Evolutionary conservation across 1,140 invertebrate species (phyloP).

Genomic region (Maniola jurtina): DNA sequence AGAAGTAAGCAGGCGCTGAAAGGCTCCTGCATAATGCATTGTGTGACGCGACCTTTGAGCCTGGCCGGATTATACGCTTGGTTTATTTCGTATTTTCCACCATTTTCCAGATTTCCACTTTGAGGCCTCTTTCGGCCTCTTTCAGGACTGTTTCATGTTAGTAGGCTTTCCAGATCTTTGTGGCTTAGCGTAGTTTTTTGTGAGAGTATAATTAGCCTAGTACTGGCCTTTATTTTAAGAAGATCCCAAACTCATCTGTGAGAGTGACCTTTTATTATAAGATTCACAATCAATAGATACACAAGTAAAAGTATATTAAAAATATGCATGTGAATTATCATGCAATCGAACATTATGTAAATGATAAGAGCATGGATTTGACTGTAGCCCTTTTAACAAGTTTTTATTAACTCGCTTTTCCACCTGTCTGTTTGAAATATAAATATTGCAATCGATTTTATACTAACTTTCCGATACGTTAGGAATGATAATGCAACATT

Average conservation of each 20-base stretch:
- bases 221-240: background rate
- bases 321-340: too few relatives aligned
- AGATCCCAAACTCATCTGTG: background rate
- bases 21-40: slow-evolving; percentile 10
- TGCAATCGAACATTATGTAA: too few relatives aligned
- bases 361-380: too few relatives aligned
- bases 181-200: background rate
- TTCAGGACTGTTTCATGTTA: slow-evolving; percentile 6
- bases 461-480: too few relatives aligned
- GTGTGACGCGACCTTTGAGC: slow-evolving; percentile 9
- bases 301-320: too few relatives aligned
- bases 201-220: background rate
- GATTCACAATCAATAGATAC: too few relatives aligned
- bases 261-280: too few relatives aligned
- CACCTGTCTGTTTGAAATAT: too few relatives aligned
- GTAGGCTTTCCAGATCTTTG: slow-evolving; percentile 9
- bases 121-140: slow-evolving; percentile 2
- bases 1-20: slow-evolving; percentile 12
- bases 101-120: slow-evolving; percentile 10
- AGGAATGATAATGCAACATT: too few relatives aligned
- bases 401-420: too few relatives aligned
- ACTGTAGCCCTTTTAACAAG: too few relatives aligned
- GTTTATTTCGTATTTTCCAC: slow-evolving; percentile 12
- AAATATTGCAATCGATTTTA: too few relatives aligned
- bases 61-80: slow-evolving; percentile 7